Conservation (phyloP, 1,140 invertebrate genomes). For the Papilio dardanus region DNA sequence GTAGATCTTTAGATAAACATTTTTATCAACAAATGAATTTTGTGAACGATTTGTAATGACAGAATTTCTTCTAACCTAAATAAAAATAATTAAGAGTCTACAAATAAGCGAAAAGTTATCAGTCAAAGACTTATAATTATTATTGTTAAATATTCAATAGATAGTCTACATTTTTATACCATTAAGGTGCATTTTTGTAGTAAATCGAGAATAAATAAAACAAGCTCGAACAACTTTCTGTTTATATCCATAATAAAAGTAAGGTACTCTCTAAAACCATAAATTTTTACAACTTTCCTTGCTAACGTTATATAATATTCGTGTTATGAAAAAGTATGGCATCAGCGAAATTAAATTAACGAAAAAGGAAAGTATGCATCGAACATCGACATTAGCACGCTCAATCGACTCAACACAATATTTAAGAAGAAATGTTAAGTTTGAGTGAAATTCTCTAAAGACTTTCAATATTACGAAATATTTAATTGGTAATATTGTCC, state of each 20-base stretch:
- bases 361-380: constrained; percentile 37
- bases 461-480: constrained; percentile 1
- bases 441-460: background rate
- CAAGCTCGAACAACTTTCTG: constrained; percentile 47
- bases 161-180: background rate
- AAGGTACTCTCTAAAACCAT: constrained; percentile 47
- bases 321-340: constrained; percentile 45
- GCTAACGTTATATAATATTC: constrained; percentile 40
- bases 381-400: constrained; percentile 36
- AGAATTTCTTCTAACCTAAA: too few species aligned
- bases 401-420: constrained; percentile 23
- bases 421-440: background rate
- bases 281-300: constrained; percentile 49
- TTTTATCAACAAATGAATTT: too few species aligned
- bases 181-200: background rate
- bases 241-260: constrained; percentile 48
- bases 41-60: too few species aligned
- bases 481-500: background rate
- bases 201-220: constrained; percentile 23
- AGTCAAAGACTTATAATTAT: too few species aligned
- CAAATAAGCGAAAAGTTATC: too few species aligned
- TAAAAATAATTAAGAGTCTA: too few species aligned
- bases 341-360: constrained; percentile 36
- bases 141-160: background rate
- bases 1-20: too few species aligned